Base-by-base conservation (phyloP, 2,113 vertebrate species). In the Sander vitreus region DNA sequence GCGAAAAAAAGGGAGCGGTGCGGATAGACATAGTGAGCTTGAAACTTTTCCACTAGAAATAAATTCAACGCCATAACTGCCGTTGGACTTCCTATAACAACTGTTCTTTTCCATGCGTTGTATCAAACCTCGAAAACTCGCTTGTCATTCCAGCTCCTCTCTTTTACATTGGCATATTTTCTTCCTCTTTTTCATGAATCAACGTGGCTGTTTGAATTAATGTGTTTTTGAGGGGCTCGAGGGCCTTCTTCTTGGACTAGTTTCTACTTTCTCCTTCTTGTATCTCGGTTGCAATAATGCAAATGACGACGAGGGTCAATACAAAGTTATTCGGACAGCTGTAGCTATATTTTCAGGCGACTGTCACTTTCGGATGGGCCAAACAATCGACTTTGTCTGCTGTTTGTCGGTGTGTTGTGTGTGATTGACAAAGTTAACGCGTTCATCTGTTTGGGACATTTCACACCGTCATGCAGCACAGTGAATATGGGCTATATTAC, bases 41-140 rank as follows among this genome's bases (percentile, higher is more conserved):
- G 90, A 95, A 95, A 95, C 91, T 94, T 95, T 95, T 94, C 92
- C 93, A 91, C 91, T 85, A 91, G 90, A 94, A 93, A 93, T 86
- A 75, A 87, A 93, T 91, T 70, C 70, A 92, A 86, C 93, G 93
- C 90, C 93, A 93, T 91, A 90, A 91, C 83, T 80, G 85, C 82
- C 62, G 66, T 16, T 45, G 87, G 92, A 94, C 93, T 91, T 90
- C 86, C 85, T 68, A 78, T 27, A 85, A 85, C 72, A 86, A 86
- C 84, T 84, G 43, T 67, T 86, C 65, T 87, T 59, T 76, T 15
- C 9, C 70, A 18, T 54, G 47, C 43, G 51, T 62, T 21, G 68
- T 68, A 3, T 33, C 39, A 63, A 53, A 58, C 12, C 70, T n/a
- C 62, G 67, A 60, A 73, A 85, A 81, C 21, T 81, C 78, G 33